These are phyloP conservation scores for Notodonta ziczac DNA, from an alignment of 2,888 invertebrate genomes.

Conservation along the genomic window DNA sequence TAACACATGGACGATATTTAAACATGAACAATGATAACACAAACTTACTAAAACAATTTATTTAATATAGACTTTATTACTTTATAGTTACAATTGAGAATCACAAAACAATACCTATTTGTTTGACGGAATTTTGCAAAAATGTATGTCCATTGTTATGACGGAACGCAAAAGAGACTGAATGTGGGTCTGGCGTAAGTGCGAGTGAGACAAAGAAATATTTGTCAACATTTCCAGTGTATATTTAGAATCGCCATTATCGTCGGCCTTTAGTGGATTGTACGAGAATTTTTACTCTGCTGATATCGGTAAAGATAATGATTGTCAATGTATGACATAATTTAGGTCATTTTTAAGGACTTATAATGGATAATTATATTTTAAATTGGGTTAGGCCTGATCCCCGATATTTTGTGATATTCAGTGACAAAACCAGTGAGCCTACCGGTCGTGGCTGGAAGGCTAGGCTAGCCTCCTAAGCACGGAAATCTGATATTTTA, in stretches of 20 bases:
- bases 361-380: too few species aligned
- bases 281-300: background rate
- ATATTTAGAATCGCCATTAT: conserved; percentile 1
- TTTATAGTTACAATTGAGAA: background rate
- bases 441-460: too few species aligned
- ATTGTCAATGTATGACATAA: too few species aligned
- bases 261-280: background rate
- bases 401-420: too few species aligned
- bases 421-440: too few species aligned
- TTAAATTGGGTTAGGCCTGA: too few species aligned
- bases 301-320: background rate
- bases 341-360: too few species aligned
- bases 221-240: conserved; percentile 3
- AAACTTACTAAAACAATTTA: background rate
- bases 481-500: too few species aligned
- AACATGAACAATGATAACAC: background rate
- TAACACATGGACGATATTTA: background rate
- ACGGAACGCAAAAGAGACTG: background rate
- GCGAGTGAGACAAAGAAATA: background rate
- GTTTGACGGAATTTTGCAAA: background rate
- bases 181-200: background rate
- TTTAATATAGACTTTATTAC: background rate
- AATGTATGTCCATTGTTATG: background rate
- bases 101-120: background rate
- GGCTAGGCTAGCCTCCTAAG: too few species aligned